phyloP scores from a whole-genome alignment of 2,113 vertebrate genomes.

The Phylloscopus trochiloides region DNA sequence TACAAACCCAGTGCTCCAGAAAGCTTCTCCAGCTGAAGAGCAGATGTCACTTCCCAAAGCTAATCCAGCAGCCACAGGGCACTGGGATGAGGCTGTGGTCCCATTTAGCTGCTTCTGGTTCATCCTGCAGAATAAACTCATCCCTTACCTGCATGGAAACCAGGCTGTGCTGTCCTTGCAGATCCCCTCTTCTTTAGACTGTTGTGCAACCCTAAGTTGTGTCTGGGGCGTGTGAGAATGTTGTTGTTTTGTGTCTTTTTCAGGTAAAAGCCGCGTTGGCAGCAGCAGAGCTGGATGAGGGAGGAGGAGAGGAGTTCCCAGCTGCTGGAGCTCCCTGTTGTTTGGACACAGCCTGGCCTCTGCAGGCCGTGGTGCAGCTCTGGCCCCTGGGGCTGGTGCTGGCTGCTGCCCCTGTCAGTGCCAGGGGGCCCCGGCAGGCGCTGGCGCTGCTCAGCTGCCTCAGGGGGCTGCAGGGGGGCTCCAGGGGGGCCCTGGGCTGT shows the following conservation, averaged over 20 bases:
- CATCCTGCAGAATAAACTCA: neutral
- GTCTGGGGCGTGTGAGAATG: neutral
- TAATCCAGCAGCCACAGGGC: neutral
- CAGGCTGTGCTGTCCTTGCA: neutral
- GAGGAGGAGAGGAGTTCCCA: constrained; percentile 45
- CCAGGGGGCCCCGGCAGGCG: constrained; percentile 73
- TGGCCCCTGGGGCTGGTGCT: constrained; percentile 90
- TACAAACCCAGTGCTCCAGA: neutral
- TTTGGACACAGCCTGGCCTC: constrained; percentile 41
- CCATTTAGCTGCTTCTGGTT: neutral
- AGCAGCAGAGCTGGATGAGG: constrained; percentile 84
- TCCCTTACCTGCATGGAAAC: neutral
- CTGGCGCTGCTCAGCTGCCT: constrained; percentile 79
- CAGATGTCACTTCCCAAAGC: neutral
- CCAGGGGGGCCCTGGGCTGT: constrained; percentile 63
- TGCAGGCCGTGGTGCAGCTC: constrained; percentile 53
- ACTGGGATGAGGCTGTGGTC: neutral
- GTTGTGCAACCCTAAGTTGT: neutral
- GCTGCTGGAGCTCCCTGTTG: constrained; percentile 3
- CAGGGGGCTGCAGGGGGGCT: constrained; percentile 63
- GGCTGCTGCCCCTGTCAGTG: constrained; percentile 67
- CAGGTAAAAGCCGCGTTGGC: constrained; percentile 66
- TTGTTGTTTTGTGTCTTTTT: neutral
- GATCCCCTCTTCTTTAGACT: neutral
- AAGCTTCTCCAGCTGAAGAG: neutral